Evolutionary conservation across 2,888 invertebrate species (phyloP).

Genomic region (Microplitis manilae): DNA sequence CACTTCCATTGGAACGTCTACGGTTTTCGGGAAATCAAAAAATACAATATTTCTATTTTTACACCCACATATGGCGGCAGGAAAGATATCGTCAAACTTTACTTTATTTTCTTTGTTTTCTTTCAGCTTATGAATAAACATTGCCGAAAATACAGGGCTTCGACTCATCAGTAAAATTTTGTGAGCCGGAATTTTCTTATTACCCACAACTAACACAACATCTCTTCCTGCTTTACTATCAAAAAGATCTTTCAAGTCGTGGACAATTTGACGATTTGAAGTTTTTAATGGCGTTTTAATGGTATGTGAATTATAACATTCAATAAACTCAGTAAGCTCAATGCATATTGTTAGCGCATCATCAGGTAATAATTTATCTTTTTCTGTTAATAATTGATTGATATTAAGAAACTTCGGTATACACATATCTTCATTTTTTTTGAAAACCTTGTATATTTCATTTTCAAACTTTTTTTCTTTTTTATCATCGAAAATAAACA

Average conservation of each 20-base stretch:
- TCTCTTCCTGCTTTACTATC: background rate
- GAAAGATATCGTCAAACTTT: too few relatives aligned
- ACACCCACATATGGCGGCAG: too few relatives aligned
- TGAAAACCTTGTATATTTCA: background rate
- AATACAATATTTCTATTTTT: too few relatives aligned
- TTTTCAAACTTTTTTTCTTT: too few relatives aligned
- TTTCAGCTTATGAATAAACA: conserved; percentile 17
- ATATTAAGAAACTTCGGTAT: background rate
- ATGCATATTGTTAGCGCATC: background rate
- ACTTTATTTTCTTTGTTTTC: background rate
- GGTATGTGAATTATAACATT: background rate
- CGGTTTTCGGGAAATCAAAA: too few relatives aligned
- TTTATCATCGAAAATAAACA: background rate
- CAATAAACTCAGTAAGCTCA: background rate
- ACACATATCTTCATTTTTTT: background rate
- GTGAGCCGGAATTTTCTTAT: conserved; percentile 14
- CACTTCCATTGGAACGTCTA: too few relatives aligned
- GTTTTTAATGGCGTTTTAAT: background rate
- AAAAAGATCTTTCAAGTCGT: conserved; percentile 5
- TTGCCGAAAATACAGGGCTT: conserved; percentile 28
- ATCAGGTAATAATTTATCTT: background rate
- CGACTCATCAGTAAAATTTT: conserved; percentile 28
- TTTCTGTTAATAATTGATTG: background rate
- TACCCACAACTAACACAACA: conserved; percentile 8
- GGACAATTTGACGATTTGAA: background rate